Evolutionary conservation across 2,113 vertebrate species (phyloP), one percentile per base, ranked within the genome.

Genomic region (Cynocephalus volans): DNA sequence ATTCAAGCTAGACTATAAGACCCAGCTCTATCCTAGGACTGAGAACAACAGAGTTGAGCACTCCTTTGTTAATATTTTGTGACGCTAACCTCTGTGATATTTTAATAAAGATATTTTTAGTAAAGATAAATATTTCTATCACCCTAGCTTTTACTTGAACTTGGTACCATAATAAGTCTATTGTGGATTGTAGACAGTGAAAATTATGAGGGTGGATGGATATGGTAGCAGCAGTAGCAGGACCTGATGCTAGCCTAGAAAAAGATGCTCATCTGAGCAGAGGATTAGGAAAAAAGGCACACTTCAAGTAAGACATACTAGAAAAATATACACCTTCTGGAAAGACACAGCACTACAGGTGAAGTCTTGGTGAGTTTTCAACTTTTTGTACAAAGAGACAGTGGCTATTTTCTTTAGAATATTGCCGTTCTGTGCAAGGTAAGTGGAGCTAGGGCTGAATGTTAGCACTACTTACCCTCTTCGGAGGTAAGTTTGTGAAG

Each of bases 341-440:
- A 19, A 24, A 54, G 62, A 85, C 11, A 85, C 33, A 95, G 88
- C 9, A 5, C 28, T 73, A 80, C 1, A 81, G n/a, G 41, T 91
- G 54, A 97, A 95, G 24, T 13, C 33, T 92, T 88, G n/a, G 6
- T 90, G 58, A 86, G 45, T 87, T 93, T 96, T 76, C 58, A 95
- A 86, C 8, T 90, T 26, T 70, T 50, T 91, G 18, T 56, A 18
- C 13, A 33, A 62, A 85, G 15, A 52, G 64, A 64, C 50, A 28
- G 23, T 8, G 54, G 21, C 18, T 77, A 23, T 76, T 97, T 88
- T 82, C 18, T 73, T 89, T 73, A 94, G 31, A 48, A 21, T 45
- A 58, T 45, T 89, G 24, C 7, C 87, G 45, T 82, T 69, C 45
- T 92, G 18, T 84, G 54, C 56, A 24, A 72, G 14, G 10, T 19